Percentiles rank a stretch among this genome's conserved stretches.
These are phyloP conservation scores for Notothenia rossii DNA, from an alignment of 2,113 vertebrate species.

Conservation along the genomic window DNA sequence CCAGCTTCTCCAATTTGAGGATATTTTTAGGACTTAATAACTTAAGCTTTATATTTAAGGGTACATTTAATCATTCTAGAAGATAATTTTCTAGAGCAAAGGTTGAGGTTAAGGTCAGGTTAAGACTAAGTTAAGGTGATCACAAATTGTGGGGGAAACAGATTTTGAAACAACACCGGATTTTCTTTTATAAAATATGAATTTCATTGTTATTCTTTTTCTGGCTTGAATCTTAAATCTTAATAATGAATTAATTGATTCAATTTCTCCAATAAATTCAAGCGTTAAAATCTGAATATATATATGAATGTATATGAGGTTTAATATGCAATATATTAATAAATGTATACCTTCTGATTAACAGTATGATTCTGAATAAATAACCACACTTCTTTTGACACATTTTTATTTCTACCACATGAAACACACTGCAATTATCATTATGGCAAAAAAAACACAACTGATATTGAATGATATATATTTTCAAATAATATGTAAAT, in stretches of 20 bases:
- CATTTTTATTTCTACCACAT: constrained; percentile 70
- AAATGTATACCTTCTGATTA: background rate
- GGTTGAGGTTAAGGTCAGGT: background rate
- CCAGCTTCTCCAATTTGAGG: too few species aligned
- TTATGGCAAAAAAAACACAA: constrained; percentile 39
- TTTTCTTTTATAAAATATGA: too few species aligned
- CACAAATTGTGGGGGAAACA: background rate
- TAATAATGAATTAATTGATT: too few species aligned
- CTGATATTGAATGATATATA: constrained; percentile 42
- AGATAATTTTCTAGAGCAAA: too few species aligned
- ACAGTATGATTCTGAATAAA: background rate
- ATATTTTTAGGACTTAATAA: too few species aligned
- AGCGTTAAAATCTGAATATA: background rate
- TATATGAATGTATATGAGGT: background rate
- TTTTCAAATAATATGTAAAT: constrained; percentile 59
- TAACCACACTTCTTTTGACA: constrained; percentile 31
- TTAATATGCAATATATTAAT: background rate
- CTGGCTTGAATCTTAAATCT: too few species aligned
- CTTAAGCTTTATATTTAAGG: too few species aligned
- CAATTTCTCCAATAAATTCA: too few species aligned
- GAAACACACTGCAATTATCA: constrained; percentile 66
- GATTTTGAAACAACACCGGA: background rate
- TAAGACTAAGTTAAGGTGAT: background rate
- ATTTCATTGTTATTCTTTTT: too few species aligned
- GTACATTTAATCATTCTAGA: too few species aligned